These are phyloP conservation scores for Drosophila koepferae DNA, from an alignment of 2,888 invertebrate species.

Conservation along the genomic window DNA sequence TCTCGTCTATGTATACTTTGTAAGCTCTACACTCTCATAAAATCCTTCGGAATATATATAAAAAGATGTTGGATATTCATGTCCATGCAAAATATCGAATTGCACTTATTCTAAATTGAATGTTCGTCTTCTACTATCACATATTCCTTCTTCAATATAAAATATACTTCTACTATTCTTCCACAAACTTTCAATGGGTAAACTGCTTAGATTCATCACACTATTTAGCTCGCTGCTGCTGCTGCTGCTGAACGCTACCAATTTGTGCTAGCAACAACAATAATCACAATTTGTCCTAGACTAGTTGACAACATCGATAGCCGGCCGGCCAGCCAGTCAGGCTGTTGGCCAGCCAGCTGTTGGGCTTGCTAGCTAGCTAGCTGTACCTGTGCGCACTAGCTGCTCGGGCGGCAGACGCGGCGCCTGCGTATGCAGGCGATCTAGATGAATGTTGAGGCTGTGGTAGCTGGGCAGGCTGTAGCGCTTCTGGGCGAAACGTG, in stretches of 20 bases:
- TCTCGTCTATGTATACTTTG: too few relatives aligned
- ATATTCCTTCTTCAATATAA: background rate
- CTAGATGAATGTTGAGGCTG: constrained; percentile 83
- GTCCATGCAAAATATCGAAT: too few relatives aligned
- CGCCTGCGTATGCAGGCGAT: constrained; percentile 83
- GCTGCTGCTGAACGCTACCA: constrained; percentile 26
- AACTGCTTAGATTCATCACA: background rate
- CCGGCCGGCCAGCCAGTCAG: background rate
- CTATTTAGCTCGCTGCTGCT: background rate
- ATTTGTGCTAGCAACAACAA: constrained; percentile 46
- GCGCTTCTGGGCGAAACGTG: constrained; percentile 81
- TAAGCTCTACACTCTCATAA: too few relatives aligned
- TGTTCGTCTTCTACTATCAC: background rate
- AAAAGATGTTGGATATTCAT: too few relatives aligned
- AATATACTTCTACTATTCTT: background rate
- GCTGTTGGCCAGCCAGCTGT: background rate
- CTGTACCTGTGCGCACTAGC: constrained; percentile 71
- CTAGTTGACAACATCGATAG: constrained; percentile 73
- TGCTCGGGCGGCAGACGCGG: constrained; percentile 74
- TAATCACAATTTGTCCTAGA: constrained; percentile 54
- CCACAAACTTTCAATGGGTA: background rate
- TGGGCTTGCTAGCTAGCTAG: constrained; percentile 10
- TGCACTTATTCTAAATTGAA: too few relatives aligned
- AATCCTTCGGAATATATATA: too few relatives aligned
- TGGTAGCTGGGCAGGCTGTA: constrained; percentile 84